Evolutionary conservation across 2,888 invertebrate genomes (phyloP), one percentile per base, ranked within the genome.

Genomic region (Xestia ashworthii): DNA sequence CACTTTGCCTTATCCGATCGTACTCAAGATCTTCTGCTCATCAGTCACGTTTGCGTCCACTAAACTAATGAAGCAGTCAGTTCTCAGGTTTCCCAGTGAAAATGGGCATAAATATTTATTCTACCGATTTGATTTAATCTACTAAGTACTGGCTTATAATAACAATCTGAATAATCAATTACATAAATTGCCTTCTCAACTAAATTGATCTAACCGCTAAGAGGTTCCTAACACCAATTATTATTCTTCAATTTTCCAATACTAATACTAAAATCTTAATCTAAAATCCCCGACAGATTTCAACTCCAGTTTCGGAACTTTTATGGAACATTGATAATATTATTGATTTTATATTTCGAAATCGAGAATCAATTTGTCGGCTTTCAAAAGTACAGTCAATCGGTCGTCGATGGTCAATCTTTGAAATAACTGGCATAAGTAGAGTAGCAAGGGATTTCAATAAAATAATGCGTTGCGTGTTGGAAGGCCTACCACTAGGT

Each of bases 161-260:
- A 41, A 19, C 19, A 58, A 22, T 1, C 14, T 32, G 5, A 53
- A 55, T 76, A 14, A 48, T 14, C 14, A 14, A 14, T 14, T 25
- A 4, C 3, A 16, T 5, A n/a, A 74, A 74, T 38, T 9, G 1
- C 0, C 5, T 48, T 74, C 48, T 58, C 38, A 66, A 48, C 9
- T 14, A 11, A 76, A 50, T n/a, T n/a, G 25, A 60, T 76, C 44
- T 44, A 0, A 1, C 22, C 19, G 3, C 55, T 75, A 41, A 75
- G 16, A 41, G 25, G 12, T 41, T 14, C 9, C 1, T 14, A 69
- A 48, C 25, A 48, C 1, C 12, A 78, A 65, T n/a, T 76, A 69
- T 76, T 69, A 65, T 69, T 69, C 48, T 76, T 48, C 11, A 78
- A 78, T 69, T 53, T 68, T 32, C 64, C 19, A 55, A 55, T 25